A percentile compares a stretch with the other conserved stretches of the same genome.
These are phyloP conservation scores for Isichthys henryi DNA, from an alignment of 2,113 vertebrate species.

Conservation along the genomic window DNA sequence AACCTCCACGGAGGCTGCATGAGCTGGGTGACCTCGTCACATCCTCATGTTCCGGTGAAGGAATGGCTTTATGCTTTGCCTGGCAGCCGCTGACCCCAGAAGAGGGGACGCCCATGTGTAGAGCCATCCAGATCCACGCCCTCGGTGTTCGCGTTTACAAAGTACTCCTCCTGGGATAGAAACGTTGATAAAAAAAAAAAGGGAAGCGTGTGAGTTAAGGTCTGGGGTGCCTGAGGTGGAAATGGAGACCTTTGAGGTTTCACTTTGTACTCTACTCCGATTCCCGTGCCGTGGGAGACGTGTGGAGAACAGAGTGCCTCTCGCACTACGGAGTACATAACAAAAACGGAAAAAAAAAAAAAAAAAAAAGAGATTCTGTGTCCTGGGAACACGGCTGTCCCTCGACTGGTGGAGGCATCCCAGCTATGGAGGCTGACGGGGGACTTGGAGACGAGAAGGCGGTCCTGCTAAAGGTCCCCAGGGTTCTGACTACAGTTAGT, in stretches of 20 bases:
- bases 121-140: background rate
- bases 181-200: conserved; percentile 6
- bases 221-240: conserved; percentile 3
- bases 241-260: conserved; percentile 12
- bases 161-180: background rate
- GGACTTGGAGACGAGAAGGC: background rate
- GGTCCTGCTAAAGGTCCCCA: conserved; percentile 81
- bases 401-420: conserved; percentile 7
- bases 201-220: background rate
- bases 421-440: background rate
- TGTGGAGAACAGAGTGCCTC: conserved; percentile 8
- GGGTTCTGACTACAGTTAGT: conserved; percentile 87
- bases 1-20: background rate
- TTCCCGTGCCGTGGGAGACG: background rate
- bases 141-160: background rate
- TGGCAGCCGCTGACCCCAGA: background rate
- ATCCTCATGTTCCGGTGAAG: background rate
- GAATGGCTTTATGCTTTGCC: background rate
- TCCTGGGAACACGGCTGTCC: background rate
- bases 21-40: background rate
- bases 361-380: conserved; percentile 12
- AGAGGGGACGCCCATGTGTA: background rate
- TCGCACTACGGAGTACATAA: conserved; percentile 15
- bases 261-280: background rate
- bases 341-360: background rate